Conservation (phyloP, 2,113 vertebrate species). For the Xiphorhynchus elegans region DNA sequence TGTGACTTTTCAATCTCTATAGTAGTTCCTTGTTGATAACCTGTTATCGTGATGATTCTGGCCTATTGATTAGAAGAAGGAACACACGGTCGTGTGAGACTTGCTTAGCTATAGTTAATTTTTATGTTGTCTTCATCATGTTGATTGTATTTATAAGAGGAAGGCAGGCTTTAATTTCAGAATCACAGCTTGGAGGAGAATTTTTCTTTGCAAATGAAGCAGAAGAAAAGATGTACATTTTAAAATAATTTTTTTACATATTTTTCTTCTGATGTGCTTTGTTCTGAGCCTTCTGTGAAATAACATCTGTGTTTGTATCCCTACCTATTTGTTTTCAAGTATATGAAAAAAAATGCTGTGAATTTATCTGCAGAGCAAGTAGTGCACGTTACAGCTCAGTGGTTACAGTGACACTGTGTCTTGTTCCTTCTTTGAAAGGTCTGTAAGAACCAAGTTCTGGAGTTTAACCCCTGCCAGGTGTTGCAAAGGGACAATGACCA, state of each 20-base stretch:
- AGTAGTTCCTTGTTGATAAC: background rate
- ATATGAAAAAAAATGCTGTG: background rate
- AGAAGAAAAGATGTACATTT: background rate
- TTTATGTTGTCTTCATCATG: background rate
- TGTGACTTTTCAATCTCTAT: background rate
- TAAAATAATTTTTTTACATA: background rate
- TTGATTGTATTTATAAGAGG: background rate
- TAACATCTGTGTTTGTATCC: background rate
- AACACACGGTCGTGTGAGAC: background rate
- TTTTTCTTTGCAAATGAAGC: background rate
- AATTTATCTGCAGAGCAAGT: background rate
- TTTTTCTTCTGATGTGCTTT: background rate
- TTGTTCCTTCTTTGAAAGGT: background rate
- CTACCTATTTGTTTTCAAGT: background rate
- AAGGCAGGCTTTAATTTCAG: background rate
- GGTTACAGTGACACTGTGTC: background rate
- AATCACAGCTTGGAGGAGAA: background rate
- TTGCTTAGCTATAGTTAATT: background rate
- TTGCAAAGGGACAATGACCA: background rate
- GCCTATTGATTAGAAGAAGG: background rate
- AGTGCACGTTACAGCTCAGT: background rate
- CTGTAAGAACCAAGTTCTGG: fast-evolving
- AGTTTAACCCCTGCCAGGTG: background rate
- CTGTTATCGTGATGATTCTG: background rate
- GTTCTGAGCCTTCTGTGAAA: background rate